Evolutionary conservation across 2,888 invertebrate species (phyloP).

Genomic region (Melanargia galathea): DNA sequence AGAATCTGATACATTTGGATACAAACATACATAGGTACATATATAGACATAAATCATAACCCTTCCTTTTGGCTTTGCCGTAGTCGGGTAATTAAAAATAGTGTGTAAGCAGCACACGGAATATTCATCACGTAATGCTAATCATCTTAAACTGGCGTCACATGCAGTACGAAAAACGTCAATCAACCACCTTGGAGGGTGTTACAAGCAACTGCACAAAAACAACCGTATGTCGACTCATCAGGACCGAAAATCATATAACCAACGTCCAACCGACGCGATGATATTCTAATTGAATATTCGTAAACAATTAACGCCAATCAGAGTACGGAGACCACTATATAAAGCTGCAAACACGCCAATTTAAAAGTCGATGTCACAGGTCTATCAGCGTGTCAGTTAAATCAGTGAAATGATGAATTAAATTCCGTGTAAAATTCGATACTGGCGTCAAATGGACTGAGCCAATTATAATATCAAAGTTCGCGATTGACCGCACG

Average conservation of each 20-base stretch:
- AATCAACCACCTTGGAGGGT: constrained; percentile 25
- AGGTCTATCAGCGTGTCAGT: constrained; percentile 57
- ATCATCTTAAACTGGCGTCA: constrained; percentile 41
- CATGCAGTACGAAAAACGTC: constrained; percentile 32
- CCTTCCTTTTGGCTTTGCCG: no score
- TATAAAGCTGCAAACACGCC: constrained; percentile 49
- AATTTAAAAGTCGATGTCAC: constrained; percentile 53
- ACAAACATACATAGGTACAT: no score
- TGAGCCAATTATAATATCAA: constrained; percentile 61
- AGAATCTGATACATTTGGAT: no score
- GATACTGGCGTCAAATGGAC: constrained; percentile 49
- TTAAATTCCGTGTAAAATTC: constrained; percentile 59
- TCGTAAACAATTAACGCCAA: constrained; percentile 50
- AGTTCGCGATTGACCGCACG: constrained; percentile 34
- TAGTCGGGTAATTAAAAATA: no score
- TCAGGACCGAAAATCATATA: constrained; percentile 30
- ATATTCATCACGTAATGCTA: no score
- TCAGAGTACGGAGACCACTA: constrained; percentile 49
- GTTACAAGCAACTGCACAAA: constrained; percentile 17
- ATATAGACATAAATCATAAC: no score
- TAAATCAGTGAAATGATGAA: constrained; percentile 59
- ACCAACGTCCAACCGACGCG: constrained; percentile 21
- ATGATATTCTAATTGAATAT: constrained; percentile 45
- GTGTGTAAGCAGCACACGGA: no score
- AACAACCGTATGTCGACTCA: constrained; percentile 28